These are phyloP conservation scores for Hoplostethus atlanticus DNA, from an alignment of 2,797 vertebrate genomes.

Conservation along the genomic window DNA sequence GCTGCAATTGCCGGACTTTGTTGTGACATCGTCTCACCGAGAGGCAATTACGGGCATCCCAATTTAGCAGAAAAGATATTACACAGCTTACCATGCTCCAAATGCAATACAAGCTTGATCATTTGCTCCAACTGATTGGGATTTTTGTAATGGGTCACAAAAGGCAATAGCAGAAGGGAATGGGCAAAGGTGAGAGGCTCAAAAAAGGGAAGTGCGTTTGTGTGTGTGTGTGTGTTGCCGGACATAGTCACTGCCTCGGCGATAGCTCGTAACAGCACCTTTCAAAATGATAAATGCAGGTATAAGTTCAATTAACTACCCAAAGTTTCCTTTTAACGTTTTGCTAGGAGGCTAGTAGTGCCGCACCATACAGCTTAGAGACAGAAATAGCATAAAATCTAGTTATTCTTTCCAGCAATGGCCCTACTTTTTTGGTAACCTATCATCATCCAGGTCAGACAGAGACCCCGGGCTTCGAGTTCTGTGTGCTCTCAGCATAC, in stretches of 20 bases:
- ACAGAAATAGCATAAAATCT: neutral
- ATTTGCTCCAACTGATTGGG: constrained; percentile 98
- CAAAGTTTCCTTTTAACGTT: neutral
- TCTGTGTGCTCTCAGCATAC: constrained; percentile 40
- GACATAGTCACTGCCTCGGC: constrained; percentile 43
- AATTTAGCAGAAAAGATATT: constrained; percentile 99
- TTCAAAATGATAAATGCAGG: neutral
- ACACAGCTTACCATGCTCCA: constrained; percentile 98
- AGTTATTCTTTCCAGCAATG: neutral
- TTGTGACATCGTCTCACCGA: constrained; percentile 95
- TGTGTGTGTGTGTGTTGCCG: constrained; percentile 65
- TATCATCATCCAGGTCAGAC: constrained; percentile 8
- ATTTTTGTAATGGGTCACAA: constrained; percentile 96
- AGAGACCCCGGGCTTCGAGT: neutral
- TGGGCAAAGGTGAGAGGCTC: constrained; percentile 90
- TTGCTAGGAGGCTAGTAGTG: neutral
- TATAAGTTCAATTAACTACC: constrained; percentile 3
- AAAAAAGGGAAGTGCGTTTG: constrained; percentile 67
- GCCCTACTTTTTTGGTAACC: constrained; percentile 7
- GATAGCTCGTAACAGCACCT: neutral
- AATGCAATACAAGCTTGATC: constrained; percentile 96
- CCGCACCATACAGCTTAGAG: too few species aligned
- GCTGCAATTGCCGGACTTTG: constrained; percentile 97
- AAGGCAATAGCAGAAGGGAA: constrained; percentile 78
- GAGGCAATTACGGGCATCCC: constrained; percentile 96